A percentile compares a stretch with the other conserved stretches of the same genome.
Conservation (phyloP, 2,888 invertebrate genomes). For the Anoncus sp. region DNA sequence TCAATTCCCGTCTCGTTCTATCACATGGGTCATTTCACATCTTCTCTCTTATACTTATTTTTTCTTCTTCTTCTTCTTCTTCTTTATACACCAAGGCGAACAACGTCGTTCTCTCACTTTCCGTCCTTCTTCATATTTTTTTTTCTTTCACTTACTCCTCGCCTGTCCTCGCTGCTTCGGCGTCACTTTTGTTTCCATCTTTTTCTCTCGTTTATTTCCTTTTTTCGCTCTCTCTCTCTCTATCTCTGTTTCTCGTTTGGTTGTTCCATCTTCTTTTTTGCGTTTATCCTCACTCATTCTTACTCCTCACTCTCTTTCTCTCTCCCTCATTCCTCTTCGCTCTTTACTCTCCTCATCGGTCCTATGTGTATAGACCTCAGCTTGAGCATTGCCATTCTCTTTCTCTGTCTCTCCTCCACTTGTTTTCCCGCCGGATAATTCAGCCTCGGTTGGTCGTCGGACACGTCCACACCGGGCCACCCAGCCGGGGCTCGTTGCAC, state of each 20-base stretch:
- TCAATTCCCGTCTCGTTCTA: conserved; percentile 24
- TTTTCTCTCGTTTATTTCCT: conserved; percentile 27
- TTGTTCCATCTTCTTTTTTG: conserved; percentile 19
- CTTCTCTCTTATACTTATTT: conserved; percentile 22
- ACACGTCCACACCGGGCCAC: conserved; percentile 60
- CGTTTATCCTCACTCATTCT: conserved; percentile 33
- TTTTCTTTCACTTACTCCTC: conserved; percentile 29
- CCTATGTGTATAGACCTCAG: conserved; percentile 18
- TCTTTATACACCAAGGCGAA: conserved; percentile 67
- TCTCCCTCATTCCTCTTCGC: conserved; percentile 59
- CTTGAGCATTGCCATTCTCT: conserved; percentile 47
- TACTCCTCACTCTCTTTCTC: conserved; percentile 52
- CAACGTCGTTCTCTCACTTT: conserved; percentile 62
- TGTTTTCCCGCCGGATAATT: conserved; percentile 52
- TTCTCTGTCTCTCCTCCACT: conserved; percentile 53
- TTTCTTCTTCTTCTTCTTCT: no score
- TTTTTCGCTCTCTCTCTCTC: conserved; percentile 40
- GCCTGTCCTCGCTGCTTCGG: conserved; percentile 34
- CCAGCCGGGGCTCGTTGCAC: conserved; percentile 57
- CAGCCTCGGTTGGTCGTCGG: conserved; percentile 56
- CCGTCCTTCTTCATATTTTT: conserved; percentile 31
- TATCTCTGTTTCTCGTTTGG: conserved; percentile 61
- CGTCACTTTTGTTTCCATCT: conserved; percentile 45
- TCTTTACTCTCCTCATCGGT: conserved; percentile 7
- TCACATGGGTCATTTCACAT: conserved; percentile 10